Conservation (phyloP, 2,113 vertebrate genomes). For the Sakesphorus luctuosus region DNA sequence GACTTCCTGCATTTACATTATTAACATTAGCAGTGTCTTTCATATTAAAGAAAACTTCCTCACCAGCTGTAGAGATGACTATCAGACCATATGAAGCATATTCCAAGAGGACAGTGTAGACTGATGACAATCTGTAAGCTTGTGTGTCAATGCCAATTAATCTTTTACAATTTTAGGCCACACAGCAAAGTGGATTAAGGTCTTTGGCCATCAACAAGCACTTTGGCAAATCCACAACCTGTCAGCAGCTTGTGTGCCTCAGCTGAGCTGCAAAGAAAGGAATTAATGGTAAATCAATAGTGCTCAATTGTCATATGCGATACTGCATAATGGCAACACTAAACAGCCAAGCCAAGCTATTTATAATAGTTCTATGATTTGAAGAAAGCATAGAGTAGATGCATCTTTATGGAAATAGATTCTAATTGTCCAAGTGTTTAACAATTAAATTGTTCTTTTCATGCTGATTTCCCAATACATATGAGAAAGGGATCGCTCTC, state of each 20-base stretch:
- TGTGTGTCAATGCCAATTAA: slow-evolving; percentile 22
- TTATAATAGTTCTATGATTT: neutral
- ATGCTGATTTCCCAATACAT: neutral
- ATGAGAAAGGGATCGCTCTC: neutral
- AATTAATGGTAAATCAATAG: slow-evolving; percentile 55
- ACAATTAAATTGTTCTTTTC: neutral
- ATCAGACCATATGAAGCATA: neutral
- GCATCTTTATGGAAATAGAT: neutral
- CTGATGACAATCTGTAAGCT: neutral
- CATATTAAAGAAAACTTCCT: neutral
- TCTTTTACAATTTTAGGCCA: slow-evolving; percentile 10
- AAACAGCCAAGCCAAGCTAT: neutral
- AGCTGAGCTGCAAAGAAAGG: slow-evolving; percentile 30
- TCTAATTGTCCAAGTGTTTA: neutral
- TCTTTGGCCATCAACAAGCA: slow-evolving; percentile 26
- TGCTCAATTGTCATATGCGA: slow-evolving; percentile 11
- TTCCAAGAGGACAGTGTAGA: neutral
- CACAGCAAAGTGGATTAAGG: slow-evolving; percentile 46
- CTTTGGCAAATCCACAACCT: slow-evolving; percentile 3
- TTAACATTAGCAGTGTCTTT: neutral
- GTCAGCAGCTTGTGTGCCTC: slow-evolving; percentile 33
- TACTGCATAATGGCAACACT: neutral
- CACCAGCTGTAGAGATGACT: neutral
- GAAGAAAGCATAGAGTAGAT: neutral
- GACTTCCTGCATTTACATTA: neutral